Base-by-base conservation (phyloP, 1,140 invertebrate genomes). In the Stenopsyche tienmushanensis region DNA sequence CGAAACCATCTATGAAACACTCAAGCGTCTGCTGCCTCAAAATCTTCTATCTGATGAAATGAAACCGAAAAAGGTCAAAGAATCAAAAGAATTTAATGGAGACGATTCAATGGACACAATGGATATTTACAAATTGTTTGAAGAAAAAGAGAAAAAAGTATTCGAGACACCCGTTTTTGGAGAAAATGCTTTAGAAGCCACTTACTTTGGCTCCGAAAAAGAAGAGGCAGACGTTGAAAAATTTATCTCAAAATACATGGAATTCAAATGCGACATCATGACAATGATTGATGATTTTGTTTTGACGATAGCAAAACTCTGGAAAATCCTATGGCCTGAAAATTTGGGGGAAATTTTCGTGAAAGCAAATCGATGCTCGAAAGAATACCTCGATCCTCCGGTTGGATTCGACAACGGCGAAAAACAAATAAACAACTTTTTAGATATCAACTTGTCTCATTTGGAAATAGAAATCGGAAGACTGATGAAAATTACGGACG, bases 191-290 rank as follows among this genome's bases (percentile, higher is more conserved):
- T 60, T 70, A 49, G 26, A 60, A 71, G 29, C 54, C 66, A 62
- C 76, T 76, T 90, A 90, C 76, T 90, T 91, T 77, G 84, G 82
- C 17, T 83, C 83, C 17, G 82, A 87, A 23, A 72, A 74, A 24
- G 90, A 91, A 82, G 79, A 74, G 49, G 73, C 75, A 13, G 87
- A 90, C 73, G 85, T 90, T 0, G 77, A 83, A 63, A 73, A 78
- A 41, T 89, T 90, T 71, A 83, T 90, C 71, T 78, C 76, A 26
- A 77, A 83, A 73, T 78, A 84, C 66, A 80, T 74, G 62, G 83
- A 77, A 25, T 73, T 64, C 24, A 75, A 72, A 58, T 78, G 73
- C 66, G 83, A 88, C 76, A 82, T 88, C 7, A 83, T 88, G 72
- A 82, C 85, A 44, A 79, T 89, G 52, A 73, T 90, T 8, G 83